phyloP scores from a whole-genome alignment of 1,140 invertebrate species.

The Cotesia chilonis region DNA sequence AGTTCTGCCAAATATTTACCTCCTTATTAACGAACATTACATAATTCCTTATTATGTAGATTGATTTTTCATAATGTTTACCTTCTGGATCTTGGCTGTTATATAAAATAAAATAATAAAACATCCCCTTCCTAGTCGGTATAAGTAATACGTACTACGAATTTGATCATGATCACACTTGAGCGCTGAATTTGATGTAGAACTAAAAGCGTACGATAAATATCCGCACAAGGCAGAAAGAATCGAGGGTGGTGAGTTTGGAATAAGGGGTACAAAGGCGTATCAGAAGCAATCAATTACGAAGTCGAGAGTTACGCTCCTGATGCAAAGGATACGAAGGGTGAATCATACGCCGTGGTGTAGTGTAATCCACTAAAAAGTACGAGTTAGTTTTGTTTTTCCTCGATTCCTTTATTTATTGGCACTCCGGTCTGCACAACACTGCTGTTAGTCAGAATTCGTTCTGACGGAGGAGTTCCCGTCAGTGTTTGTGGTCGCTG shows the following conservation, averaged over 20 bases:
- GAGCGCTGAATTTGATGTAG: neutral
- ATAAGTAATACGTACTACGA: neutral
- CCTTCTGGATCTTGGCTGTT: neutral
- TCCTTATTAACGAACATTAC: constrained; percentile 40
- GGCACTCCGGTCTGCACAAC: neutral
- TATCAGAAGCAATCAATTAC: constrained; percentile 64
- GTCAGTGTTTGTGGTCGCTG: no score
- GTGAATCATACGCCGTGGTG: constrained; percentile 29
- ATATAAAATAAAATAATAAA: no score
- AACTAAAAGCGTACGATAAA: neutral
- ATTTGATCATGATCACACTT: neutral
- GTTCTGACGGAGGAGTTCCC: no score
- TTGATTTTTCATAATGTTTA: constrained; percentile 54
- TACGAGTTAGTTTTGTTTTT: constrained; percentile 2
- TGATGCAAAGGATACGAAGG: constrained; percentile 31
- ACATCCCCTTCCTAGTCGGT: neutral
- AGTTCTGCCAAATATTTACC: constrained; percentile 58
- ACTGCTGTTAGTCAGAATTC: no score
- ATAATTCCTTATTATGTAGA: constrained; percentile 49
- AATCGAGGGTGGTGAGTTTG: constrained; percentile 47
- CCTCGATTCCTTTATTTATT: constrained; percentile 18
- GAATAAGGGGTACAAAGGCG: constrained; percentile 56
- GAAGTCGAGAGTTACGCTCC: constrained; percentile 51
- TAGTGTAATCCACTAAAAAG: constrained; percentile 33
- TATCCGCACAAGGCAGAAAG: neutral